Evolutionary conservation across 1,140 invertebrate species (phyloP).

Genomic region (Proctacanthus coquilletti): DNA sequence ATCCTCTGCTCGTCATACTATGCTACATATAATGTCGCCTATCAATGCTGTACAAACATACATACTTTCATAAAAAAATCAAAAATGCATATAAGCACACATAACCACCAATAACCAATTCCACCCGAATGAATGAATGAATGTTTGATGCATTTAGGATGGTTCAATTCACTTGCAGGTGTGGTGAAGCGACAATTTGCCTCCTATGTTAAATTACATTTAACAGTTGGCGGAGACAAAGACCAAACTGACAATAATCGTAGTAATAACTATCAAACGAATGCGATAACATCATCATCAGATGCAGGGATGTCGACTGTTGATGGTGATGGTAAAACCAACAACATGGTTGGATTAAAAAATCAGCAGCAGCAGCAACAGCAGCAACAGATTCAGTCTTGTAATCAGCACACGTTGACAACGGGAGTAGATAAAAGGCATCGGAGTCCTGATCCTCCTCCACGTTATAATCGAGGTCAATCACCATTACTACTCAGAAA

Average conservation of each 20-base stretch:
- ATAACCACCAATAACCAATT: too few relatives aligned
- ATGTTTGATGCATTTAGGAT: constrained; percentile 30
- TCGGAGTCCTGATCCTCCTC: constrained; percentile 48
- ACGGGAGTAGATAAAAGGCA: constrained; percentile 28
- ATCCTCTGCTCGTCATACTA: too few relatives aligned
- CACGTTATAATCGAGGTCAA: constrained; percentile 44
- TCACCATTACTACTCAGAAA: constrained; percentile 43
- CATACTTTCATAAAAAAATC: too few relatives aligned
- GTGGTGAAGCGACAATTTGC: constrained; percentile 51
- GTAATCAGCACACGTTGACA: constrained; percentile 18
- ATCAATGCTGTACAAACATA: too few relatives aligned
- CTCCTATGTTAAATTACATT: constrained; percentile 59
- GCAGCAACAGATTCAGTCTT: constrained; percentile 7
- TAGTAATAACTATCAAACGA: constrained; percentile 5
- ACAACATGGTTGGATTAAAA: neutral
- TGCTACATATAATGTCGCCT: too few relatives aligned
- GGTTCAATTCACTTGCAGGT: constrained; percentile 44
- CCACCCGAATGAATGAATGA: too few relatives aligned
- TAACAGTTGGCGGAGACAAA: constrained; percentile 25
- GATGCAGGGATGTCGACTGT: neutral
- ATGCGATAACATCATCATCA: neutral
- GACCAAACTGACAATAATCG: constrained; percentile 16
- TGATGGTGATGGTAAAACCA: constrained; percentile 1
- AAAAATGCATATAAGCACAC: neutral
- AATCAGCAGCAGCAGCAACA: constrained; percentile 15